phyloP scores from a whole-genome alignment of 2,888 invertebrate species.

The Torymus aiolomorphi region DNA sequence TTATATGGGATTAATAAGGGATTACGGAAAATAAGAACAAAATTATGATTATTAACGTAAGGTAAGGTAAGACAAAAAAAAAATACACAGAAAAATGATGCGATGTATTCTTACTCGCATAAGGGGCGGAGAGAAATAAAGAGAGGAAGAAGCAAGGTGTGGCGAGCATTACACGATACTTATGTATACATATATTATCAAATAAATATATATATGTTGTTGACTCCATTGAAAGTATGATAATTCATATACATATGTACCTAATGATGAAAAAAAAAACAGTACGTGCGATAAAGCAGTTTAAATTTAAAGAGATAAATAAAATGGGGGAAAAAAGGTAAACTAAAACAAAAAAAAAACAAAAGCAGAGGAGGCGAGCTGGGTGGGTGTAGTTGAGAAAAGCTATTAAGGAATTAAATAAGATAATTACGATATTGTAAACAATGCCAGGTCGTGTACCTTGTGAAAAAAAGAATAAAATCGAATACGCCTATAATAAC shows the following conservation, averaged over 20 bases:
- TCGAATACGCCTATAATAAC: constrained; percentile 59
- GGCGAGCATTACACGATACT: constrained; percentile 70
- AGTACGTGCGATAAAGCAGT: constrained; percentile 47
- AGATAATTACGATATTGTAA: constrained; percentile 73
- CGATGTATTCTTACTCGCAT: constrained; percentile 67
- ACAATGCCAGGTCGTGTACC: constrained; percentile 72
- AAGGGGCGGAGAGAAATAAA: neutral
- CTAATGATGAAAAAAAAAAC: constrained; percentile 64
- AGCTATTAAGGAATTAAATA: constrained; percentile 67
- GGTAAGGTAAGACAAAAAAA: constrained; percentile 41
- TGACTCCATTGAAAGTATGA: constrained; percentile 76
- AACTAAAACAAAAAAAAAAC: constrained; percentile 31
- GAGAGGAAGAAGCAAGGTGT: constrained; percentile 55
- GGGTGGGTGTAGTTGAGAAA: constrained; percentile 42
- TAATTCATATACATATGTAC: constrained; percentile 69
- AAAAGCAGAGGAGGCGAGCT: constrained; percentile 29
- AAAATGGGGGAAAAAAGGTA: too few relatives aligned
- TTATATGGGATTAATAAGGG: constrained; percentile 27
- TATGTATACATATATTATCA: constrained; percentile 72
- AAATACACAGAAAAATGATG: constrained; percentile 57
- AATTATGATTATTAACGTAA: constrained; percentile 52
- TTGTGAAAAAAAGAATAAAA: constrained; percentile 71
- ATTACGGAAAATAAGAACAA: constrained; percentile 20
- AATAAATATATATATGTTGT: constrained; percentile 74
- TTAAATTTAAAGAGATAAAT: constrained; percentile 65